Conservation (phyloP, 1,140 invertebrate species). For the Liolophura sinensis region DNA sequence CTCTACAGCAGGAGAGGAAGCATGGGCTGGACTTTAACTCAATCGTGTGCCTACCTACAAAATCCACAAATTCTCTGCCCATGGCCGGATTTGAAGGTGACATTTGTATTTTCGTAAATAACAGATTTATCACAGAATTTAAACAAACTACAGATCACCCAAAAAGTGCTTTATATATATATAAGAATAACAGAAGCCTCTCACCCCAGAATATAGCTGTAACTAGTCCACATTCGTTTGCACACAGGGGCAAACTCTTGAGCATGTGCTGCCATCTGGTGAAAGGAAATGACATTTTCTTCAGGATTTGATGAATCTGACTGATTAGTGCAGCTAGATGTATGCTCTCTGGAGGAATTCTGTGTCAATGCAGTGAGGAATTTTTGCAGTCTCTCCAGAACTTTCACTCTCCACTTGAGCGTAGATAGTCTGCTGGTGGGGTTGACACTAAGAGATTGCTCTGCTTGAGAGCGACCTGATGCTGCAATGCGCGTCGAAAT, state of each 20-base stretch:
- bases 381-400: slow-evolving; percentile 37
- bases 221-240: background rate
- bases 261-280: background rate
- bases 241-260: background rate
- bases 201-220: background rate
- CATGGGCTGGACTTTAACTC: too few species aligned
- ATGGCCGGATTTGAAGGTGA: too few species aligned
- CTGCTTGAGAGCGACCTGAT: too few species aligned
- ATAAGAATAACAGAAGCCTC: background rate
- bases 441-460: slow-evolving; percentile 12
- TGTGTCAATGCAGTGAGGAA: slow-evolving; percentile 22
- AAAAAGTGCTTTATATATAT: background rate
- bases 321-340: background rate
- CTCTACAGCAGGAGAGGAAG: too few species aligned
- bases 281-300: background rate
- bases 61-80: too few species aligned
- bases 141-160: too few species aligned
- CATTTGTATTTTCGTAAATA: too few species aligned
- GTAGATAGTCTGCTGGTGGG: slow-evolving; percentile 42
- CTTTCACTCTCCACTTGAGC: slow-evolving; percentile 43
- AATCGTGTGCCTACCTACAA: too few species aligned
- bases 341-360: background rate
- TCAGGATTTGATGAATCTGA: background rate
- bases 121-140: too few species aligned
- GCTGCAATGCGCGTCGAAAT: slow-evolving; percentile 58